phyloP scores from a whole-genome alignment of 2,888 invertebrate species.

The Metallyticus violacea region DNA sequence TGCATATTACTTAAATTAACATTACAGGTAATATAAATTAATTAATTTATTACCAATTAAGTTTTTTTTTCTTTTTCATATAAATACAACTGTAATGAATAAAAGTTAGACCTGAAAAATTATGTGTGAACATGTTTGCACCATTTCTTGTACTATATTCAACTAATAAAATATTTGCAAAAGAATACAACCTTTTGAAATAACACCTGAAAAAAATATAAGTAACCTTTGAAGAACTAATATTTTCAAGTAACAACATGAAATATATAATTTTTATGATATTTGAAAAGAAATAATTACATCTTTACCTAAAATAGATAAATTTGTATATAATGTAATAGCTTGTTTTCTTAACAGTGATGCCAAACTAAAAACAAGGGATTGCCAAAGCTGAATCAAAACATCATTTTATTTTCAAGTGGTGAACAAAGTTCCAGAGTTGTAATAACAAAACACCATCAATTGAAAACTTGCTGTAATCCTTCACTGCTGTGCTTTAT shows the following conservation, averaged over 20 bases:
- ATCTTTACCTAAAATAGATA: no score
- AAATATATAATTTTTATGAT: background rate
- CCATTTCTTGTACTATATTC: background rate
- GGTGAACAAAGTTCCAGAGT: no score
- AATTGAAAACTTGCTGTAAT: no score
- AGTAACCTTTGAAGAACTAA: background rate
- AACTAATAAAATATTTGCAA: background rate
- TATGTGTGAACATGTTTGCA: background rate
- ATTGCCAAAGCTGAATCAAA: no score
- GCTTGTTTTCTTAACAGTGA: no score
- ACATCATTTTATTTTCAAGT: no score
- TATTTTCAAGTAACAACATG: background rate
- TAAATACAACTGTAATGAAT: background rate
- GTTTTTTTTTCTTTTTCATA: background rate
- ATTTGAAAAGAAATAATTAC: no score
- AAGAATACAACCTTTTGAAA: background rate
- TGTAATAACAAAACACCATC: no score
- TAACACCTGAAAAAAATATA: background rate
- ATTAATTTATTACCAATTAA: background rate
- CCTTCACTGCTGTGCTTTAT: no score
- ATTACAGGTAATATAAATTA: background rate
- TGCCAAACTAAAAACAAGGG: no score
- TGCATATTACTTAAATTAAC: background rate
- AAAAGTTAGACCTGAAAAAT: background rate
- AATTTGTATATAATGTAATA: no score